A percentile compares a stretch with the other conserved stretches of the same genome.
These are phyloP conservation scores for Sciurus niger DNA, from an alignment of 2,113 vertebrate species.

Conservation along the genomic window DNA sequence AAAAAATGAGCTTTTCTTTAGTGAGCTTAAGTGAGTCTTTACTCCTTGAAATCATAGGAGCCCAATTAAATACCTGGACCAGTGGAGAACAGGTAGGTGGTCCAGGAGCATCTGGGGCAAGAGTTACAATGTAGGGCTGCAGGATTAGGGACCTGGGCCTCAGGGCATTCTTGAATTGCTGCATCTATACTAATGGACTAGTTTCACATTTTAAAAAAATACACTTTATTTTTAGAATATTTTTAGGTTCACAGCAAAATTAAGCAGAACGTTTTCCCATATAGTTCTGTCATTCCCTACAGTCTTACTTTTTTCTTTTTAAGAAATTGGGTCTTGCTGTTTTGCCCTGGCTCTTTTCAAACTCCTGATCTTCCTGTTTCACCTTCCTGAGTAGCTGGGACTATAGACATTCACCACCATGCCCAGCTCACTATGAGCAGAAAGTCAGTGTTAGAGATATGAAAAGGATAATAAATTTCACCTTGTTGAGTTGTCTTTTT, in stretches of 20 bases:
- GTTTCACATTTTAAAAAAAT: neutral
- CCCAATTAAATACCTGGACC: neutral
- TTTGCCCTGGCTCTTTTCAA: neutral
- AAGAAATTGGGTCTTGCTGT: neutral
- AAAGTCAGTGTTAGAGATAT: neutral
- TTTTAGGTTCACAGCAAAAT: conserved; percentile 50
- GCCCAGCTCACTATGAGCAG: neutral
- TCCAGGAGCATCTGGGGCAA: neutral
- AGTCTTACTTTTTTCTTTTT: neutral
- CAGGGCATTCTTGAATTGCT: neutral
- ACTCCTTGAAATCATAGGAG: neutral
- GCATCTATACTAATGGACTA: neutral
- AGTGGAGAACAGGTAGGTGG: neutral
- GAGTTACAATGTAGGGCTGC: neutral
- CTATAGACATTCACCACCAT: neutral
- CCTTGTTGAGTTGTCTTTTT: neutral
- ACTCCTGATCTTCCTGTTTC: neutral
- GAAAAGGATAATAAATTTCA: conserved; percentile 39
- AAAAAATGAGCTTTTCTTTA: neutral
- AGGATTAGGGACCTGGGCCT: neutral
- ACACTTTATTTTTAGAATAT: conserved; percentile 27
- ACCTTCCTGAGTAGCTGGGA: neutral
- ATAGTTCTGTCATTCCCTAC: neutral
- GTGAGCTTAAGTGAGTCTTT: neutral
- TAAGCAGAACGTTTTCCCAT: conserved; percentile 14